phyloP scores from a whole-genome alignment of 2,888 invertebrate genomes.

The Notodonta ziczac region DNA sequence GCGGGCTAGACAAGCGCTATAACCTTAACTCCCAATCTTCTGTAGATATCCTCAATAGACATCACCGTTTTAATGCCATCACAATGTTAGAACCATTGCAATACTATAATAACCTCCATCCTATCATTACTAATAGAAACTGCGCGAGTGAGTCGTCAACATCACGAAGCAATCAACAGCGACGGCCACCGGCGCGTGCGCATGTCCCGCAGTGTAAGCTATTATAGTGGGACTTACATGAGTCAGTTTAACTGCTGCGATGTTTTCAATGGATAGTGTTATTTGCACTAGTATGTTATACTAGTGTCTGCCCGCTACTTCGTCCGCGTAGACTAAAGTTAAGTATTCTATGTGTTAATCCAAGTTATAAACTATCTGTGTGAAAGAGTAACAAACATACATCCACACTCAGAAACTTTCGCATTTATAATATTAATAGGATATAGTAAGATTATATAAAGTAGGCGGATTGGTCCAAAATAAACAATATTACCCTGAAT shows the following conservation, averaged over 20 bases:
- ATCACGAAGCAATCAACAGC: constrained; percentile 37
- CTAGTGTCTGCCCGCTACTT: too few relatives aligned
- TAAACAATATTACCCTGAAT: too few relatives aligned
- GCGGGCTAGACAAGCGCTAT: too few relatives aligned
- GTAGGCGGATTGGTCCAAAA: too few relatives aligned
- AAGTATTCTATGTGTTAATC: too few relatives aligned
- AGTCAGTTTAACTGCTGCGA: neutral
- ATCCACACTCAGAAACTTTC: too few relatives aligned
- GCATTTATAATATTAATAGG: too few relatives aligned
- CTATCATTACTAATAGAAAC: constrained; percentile 34
- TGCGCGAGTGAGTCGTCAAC: constrained; percentile 21
- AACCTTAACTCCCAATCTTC: neutral
- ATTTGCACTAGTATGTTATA: too few relatives aligned
- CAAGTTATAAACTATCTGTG: too few relatives aligned
- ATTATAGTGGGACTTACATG: constrained; percentile 7
- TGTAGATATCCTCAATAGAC: neutral
- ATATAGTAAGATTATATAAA: too few relatives aligned
- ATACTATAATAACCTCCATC: neutral
- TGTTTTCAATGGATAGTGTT: neutral
- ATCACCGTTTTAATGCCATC: neutral
- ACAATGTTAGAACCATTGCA: neutral
- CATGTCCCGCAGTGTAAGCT: constrained; percentile 29
- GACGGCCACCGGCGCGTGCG: constrained; percentile 17
- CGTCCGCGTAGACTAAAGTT: too few relatives aligned
- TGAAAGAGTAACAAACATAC: too few relatives aligned